Evolutionary conservation across 2,888 invertebrate species (phyloP).

Genomic region (Drosophila formosana): DNA sequence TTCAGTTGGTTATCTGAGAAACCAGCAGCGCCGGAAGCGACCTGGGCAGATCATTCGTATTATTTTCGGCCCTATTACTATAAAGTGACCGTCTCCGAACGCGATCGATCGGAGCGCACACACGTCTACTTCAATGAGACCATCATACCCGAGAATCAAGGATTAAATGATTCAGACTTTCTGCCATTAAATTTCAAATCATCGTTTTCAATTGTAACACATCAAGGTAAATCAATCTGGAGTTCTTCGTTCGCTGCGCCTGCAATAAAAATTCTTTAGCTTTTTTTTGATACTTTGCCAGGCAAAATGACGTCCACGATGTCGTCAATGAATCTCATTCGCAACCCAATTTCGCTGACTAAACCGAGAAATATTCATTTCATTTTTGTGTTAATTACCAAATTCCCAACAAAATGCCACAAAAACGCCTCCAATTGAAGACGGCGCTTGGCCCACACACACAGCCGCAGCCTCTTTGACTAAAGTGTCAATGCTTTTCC

Average conservation of each 20-base stretch:
- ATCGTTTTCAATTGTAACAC: constrained; percentile 85
- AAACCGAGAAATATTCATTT: constrained; percentile 56
- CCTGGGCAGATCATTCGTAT: constrained; percentile 86
- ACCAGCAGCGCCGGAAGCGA: constrained; percentile 85
- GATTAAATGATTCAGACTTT: constrained; percentile 83
- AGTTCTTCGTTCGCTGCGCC: constrained; percentile 15
- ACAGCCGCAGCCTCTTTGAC: neutral
- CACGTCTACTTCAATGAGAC: constrained; percentile 84
- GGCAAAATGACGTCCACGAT: constrained; percentile 60
- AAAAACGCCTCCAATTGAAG: constrained; percentile 26
- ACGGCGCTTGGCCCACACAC: constrained; percentile 52
- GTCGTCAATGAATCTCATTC: constrained; percentile 49
- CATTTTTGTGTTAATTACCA: constrained; percentile 75
- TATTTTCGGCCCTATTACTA: constrained; percentile 84
- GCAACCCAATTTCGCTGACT: constrained; percentile 55
- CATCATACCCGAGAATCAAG: constrained; percentile 82
- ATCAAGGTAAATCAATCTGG: constrained; percentile 84
- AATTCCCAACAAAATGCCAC: constrained; percentile 58
- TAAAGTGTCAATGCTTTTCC: neutral
- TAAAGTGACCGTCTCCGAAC: constrained; percentile 85
- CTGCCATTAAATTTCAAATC: constrained; percentile 85
- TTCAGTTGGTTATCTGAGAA: constrained; percentile 84
- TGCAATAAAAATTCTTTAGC: neutral
- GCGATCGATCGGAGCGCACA: constrained; percentile 84
- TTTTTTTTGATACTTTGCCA: constrained; percentile 68